Conservation (phyloP, 2,113 vertebrate species). For the Entelurus aequoreus region DNA sequence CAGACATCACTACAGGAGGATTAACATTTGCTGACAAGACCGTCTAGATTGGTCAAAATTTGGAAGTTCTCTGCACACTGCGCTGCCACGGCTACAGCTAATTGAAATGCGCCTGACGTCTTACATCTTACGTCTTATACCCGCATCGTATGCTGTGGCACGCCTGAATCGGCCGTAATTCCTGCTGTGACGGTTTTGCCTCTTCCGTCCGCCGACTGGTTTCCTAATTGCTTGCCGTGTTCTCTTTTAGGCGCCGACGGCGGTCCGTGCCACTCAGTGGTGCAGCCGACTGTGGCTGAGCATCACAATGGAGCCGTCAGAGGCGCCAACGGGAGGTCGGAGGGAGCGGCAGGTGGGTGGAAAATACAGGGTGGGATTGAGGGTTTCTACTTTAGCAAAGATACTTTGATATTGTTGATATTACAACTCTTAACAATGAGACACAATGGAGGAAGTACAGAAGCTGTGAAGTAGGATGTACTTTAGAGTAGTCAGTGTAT, state of each 20-base stretch:
- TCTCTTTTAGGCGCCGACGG: slow-evolving; percentile 39
- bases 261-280: slow-evolving; percentile 36
- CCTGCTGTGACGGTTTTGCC: slow-evolving; percentile 56
- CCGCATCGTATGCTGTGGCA: slow-evolving; percentile 65
- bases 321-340: slow-evolving; percentile 7
- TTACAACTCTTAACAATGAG: neutral
- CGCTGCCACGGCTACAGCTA: slow-evolving; percentile 46
- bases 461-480: too few relatives aligned
- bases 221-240: slow-evolving; percentile 59
- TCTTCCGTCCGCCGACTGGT: slow-evolving; percentile 39
- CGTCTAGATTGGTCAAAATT: slow-evolving; percentile 30
- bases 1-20: slow-evolving; percentile 22
- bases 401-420: slow-evolving; percentile 8
- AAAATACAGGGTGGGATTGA: slow-evolving; percentile 31
- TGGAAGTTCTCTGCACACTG: slow-evolving; percentile 45
- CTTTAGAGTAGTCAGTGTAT: too few relatives aligned
- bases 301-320: slow-evolving; percentile 60
- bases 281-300: slow-evolving; percentile 57
- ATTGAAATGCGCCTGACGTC: slow-evolving; percentile 60
- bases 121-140: slow-evolving; percentile 44
- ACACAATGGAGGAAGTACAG: too few relatives aligned
- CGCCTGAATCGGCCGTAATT: slow-evolving; percentile 56
- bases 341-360: slow-evolving; percentile 6
- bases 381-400: slow-evolving; percentile 18
- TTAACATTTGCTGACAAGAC: slow-evolving; percentile 49